Evolutionary conservation across 2,888 invertebrate genomes (phyloP).

Genomic region (Mellilla xanthometata): DNA sequence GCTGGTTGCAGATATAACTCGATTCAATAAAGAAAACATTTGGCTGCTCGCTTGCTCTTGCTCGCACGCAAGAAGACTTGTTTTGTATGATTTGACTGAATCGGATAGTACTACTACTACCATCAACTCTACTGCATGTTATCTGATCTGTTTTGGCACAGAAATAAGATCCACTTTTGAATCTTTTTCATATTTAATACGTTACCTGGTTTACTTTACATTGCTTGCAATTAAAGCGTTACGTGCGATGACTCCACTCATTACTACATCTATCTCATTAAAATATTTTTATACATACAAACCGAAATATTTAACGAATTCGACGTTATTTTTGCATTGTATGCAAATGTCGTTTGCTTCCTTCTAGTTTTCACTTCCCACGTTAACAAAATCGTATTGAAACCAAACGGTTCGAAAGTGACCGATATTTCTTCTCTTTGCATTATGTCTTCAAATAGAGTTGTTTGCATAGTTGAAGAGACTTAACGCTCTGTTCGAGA

Average conservation of each 20-base stretch:
- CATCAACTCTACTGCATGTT: constrained; percentile 23
- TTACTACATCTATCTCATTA: constrained; percentile 22
- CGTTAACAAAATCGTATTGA: constrained; percentile 26
- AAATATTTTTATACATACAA: constrained; percentile 20
- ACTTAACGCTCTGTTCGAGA: constrained; percentile 29
- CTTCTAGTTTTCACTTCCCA: constrained; percentile 30
- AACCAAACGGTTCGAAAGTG: constrained; percentile 31
- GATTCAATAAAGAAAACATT: too few species aligned
- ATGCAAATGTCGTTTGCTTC: constrained; percentile 25
- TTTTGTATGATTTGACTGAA: background rate
- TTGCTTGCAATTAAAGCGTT: constrained; percentile 26
- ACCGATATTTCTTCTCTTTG: constrained; percentile 29
- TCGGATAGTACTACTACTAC: background rate
- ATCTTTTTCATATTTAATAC: constrained; percentile 32
- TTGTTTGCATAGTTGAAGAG: constrained; percentile 30
- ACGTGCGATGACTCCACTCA: constrained; percentile 18
- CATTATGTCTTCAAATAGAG: constrained; percentile 31
- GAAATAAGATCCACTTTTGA: constrained; percentile 35
- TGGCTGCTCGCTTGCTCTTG: too few species aligned
- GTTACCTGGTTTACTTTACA: constrained; percentile 18
- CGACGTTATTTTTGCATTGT: constrained; percentile 17
- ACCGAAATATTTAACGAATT: constrained; percentile 13
- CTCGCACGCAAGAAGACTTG: too few species aligned
- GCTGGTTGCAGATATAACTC: too few species aligned
- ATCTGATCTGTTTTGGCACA: constrained; percentile 22